phyloP scores from a whole-genome alignment of 2,888 invertebrate genomes.

The Hoplodrina blanda region DNA sequence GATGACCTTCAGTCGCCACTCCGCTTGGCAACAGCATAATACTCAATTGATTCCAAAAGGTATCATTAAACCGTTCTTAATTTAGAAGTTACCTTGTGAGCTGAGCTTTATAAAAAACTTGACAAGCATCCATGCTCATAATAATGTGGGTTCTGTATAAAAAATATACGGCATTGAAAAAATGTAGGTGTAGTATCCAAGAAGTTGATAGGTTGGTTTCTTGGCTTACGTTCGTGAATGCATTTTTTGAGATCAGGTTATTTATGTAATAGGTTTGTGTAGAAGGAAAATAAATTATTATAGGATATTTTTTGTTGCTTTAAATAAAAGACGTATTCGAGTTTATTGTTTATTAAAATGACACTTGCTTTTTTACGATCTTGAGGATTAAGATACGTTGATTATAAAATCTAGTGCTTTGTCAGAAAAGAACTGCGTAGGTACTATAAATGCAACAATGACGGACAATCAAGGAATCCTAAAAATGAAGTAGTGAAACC shows the following conservation, averaged over 20 bases:
- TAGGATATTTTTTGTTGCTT: constrained; percentile 7
- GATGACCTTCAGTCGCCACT: constrained; percentile 66
- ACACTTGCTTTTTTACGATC: constrained; percentile 14
- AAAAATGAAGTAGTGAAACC: constrained; percentile 72
- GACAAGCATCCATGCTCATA: constrained; percentile 69
- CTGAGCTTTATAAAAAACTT: constrained; percentile 68
- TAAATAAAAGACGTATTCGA: constrained; percentile 19
- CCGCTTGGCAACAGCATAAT: constrained; percentile 70
- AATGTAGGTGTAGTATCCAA: constrained; percentile 41
- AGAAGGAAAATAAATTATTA: constrained; percentile 42
- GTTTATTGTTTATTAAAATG: constrained; percentile 29
- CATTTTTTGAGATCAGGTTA: constrained; percentile 51
- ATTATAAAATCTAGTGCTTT: constrained; percentile 11
- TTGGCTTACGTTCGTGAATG: constrained; percentile 45
- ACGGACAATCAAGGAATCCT: constrained; percentile 59
- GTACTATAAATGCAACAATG: background rate
- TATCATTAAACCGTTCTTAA: constrained; percentile 77
- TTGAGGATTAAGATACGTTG: constrained; percentile 14
- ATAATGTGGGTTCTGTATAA: constrained; percentile 68
- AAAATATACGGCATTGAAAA: constrained; percentile 51
- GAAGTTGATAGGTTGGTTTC: constrained; percentile 55
- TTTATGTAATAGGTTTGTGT: constrained; percentile 34
- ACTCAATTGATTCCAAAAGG: constrained; percentile 77
- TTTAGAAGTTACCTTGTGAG: constrained; percentile 77
- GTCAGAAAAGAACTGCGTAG: constrained; percentile 2